These are phyloP conservation scores for Lepidochrysops patricia DNA, from an alignment of 2,888 invertebrate species.

Conservation along the genomic window DNA sequence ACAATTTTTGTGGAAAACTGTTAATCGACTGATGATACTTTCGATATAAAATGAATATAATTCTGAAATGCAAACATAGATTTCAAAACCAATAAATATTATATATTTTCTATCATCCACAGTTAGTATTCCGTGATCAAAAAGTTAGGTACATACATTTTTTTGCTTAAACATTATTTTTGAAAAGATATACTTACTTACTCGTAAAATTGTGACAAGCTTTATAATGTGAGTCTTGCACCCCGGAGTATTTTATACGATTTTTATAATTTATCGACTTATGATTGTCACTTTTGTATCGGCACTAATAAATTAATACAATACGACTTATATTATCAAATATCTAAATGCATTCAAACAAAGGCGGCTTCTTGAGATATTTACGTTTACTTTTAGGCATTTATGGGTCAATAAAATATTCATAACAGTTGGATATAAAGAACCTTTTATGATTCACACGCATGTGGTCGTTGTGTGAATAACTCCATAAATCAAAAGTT, in stretches of 20 bases:
- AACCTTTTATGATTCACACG: slow-evolving; percentile 9
- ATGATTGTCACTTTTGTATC: not conserved
- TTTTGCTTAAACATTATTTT: no score
- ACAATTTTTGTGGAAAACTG: not conserved
- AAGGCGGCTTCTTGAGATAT: slow-evolving; percentile 46
- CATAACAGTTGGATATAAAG: slow-evolving; percentile 6
- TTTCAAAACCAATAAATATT: no score
- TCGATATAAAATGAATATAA: no score
- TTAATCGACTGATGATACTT: no score
- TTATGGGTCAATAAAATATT: slow-evolving; percentile 7
- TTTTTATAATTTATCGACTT: not conserved
- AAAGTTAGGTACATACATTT: no score
- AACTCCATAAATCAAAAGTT: slow-evolving; percentile 11
- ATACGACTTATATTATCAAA: slow-evolving; percentile 51
- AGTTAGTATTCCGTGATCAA: no score
- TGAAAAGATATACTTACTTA: not conserved
- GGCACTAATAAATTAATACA: slow-evolving; percentile 54
- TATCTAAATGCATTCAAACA: slow-evolving; percentile 57
- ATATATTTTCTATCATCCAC: no score
- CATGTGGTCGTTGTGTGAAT: not conserved
- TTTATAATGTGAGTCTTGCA: not conserved
- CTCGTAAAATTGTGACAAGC: not conserved
- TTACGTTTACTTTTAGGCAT: slow-evolving; percentile 33
- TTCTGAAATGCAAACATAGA: no score
- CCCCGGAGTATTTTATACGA: not conserved